Evolutionary conservation across 2,797 vertebrate species (phyloP).

Genomic region (Alcedo atthis): DNA sequence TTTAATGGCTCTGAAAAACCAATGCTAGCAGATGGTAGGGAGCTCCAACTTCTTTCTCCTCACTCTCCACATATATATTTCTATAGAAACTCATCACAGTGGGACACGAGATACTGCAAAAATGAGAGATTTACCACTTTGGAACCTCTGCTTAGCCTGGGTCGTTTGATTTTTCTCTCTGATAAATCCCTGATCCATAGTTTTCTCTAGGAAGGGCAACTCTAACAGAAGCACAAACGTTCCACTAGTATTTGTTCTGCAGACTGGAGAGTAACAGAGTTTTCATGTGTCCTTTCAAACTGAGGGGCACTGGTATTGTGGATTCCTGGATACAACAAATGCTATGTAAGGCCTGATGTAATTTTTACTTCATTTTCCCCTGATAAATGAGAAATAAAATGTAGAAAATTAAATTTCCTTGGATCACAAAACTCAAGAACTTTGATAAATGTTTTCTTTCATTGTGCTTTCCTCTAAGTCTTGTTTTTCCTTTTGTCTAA

Average conservation of each 20-base stretch:
- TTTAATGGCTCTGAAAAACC: neutral
- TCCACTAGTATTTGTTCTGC: neutral
- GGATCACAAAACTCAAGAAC: neutral
- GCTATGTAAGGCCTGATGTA: neutral
- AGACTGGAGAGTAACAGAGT: fast-evolving
- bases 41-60: neutral
- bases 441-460: neutral
- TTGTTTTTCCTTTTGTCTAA: slow-evolving; percentile 1
- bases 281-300: neutral
- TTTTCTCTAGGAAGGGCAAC: neutral
- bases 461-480: neutral
- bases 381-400: neutral
- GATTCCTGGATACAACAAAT: neutral
- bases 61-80: neutral
- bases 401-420: neutral
- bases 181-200: neutral
- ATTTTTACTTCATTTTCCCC: too few species aligned
- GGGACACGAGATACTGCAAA: neutral
- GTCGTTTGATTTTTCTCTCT: neutral
- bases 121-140: neutral
- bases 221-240: neutral
- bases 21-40: neutral
- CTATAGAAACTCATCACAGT: neutral
- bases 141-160: neutral
- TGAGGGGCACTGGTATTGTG: neutral